A percentile compares a stretch with the other conserved stretches of the same genome.
These are phyloP conservation scores for Eurytoma adleriae DNA, from an alignment of 2,888 invertebrate genomes.

Conservation along the genomic window DNA sequence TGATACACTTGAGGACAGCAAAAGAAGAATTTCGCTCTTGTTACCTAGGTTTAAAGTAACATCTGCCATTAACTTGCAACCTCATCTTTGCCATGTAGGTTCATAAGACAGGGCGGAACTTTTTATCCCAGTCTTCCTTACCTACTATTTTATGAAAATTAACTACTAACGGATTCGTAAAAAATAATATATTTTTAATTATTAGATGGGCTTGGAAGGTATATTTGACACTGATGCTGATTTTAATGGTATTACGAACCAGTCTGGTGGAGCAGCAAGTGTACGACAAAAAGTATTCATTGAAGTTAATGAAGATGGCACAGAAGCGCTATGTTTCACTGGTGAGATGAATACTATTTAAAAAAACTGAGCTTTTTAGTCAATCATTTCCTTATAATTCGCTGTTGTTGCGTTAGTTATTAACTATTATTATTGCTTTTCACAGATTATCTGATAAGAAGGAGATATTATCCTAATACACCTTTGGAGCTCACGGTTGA, in stretches of 20 bases:
- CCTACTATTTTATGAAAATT: no score
- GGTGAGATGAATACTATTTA: constrained; percentile 77
- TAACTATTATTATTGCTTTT: no score
- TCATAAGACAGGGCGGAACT: no score
- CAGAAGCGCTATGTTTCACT: constrained; percentile 90
- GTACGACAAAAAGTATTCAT: constrained; percentile 91
- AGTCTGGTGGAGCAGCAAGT: constrained; percentile 81
- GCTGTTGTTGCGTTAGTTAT: no score
- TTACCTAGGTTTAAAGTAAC: no score
- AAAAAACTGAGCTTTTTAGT: no score
- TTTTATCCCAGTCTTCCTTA: no score
- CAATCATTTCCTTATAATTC: no score
- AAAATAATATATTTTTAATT: background rate
- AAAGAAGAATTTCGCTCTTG: constrained; percentile 71
- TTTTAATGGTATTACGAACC: constrained; percentile 80
- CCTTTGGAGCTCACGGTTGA: constrained; percentile 63
- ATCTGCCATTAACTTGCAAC: no score
- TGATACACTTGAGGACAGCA: no score
- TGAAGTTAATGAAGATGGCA: constrained; percentile 91
- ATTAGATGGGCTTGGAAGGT: constrained; percentile 83
- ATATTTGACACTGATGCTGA: constrained; percentile 82
- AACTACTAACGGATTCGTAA: no score
- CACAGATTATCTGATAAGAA: background rate
- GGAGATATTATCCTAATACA: constrained; percentile 45
- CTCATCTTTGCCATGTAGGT: no score